Conservation (phyloP, 2,888 invertebrate species). For the Melanostoma scalare region DNA sequence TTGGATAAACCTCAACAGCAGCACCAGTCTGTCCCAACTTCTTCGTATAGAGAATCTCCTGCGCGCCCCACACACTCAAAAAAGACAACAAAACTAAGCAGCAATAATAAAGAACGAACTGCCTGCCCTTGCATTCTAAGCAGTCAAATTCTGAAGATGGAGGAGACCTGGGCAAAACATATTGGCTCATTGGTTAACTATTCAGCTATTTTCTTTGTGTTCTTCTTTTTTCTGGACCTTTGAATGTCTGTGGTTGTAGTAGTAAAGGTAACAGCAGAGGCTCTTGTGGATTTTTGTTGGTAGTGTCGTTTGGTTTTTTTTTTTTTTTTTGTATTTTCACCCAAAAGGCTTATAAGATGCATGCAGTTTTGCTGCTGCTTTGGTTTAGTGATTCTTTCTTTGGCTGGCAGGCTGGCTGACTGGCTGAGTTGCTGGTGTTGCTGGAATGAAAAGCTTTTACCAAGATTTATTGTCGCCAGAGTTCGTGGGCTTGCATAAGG, state of each 20-base stretch:
- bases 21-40: slow-evolving; percentile 16
- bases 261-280: slow-evolving; percentile 23
- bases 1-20: not conserved
- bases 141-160: slow-evolving; percentile 39
- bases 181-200: slow-evolving; percentile 70
- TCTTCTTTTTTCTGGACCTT: slow-evolving; percentile 43
- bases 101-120: slow-evolving; percentile 32
- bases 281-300: slow-evolving; percentile 25
- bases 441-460: slow-evolving; percentile 70
- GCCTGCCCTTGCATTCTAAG: slow-evolving; percentile 59
- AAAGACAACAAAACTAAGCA: not conserved
- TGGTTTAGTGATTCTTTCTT: slow-evolving; percentile 41
- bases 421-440: slow-evolving; percentile 30
- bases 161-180: slow-evolving; percentile 56
- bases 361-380: slow-evolving; percentile 35
- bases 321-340: too few species aligned
- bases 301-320: not conserved
- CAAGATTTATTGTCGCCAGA: slow-evolving; percentile 72
- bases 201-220: slow-evolving; percentile 58
- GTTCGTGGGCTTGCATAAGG: slow-evolving; percentile 73
- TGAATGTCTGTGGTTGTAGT: slow-evolving; percentile 35
- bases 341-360: too few species aligned
- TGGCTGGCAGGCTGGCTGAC: slow-evolving; percentile 5
- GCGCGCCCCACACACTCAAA: slow-evolving; percentile 26
- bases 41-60: slow-evolving; percentile 24